A percentile compares a stretch with the other conserved stretches of the same genome.
phyloP scores from a whole-genome alignment of 2,113 vertebrate genomes.

The Semnornis frantzii region DNA sequence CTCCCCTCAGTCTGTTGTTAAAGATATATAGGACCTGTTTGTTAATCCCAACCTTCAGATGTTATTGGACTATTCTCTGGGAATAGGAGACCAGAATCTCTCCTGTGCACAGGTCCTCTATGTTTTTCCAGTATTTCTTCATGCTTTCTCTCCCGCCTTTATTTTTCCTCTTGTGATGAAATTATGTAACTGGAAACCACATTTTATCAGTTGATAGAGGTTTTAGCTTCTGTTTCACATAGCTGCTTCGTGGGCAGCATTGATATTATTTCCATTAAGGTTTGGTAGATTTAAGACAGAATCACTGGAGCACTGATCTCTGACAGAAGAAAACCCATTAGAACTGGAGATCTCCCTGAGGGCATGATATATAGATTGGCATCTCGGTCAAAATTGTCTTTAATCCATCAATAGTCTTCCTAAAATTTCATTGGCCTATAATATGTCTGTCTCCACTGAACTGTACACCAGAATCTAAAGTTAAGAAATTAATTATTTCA shows the following conservation, averaged over 20 bases:
- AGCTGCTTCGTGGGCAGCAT: background rate
- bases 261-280: background rate
- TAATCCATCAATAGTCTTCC: background rate
- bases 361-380: background rate
- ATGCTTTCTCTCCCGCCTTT: background rate
- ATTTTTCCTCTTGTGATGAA: conserved; percentile 5
- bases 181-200: background rate
- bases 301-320: background rate
- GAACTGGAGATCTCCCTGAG: background rate
- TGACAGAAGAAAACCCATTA: background rate
- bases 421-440: background rate
- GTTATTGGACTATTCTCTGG: background rate
- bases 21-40: accelerated
- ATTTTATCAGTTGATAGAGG: background rate
- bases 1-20: background rate
- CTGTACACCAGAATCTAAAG: background rate
- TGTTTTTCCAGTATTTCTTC: background rate
- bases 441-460: background rate
- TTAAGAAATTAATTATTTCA: background rate
- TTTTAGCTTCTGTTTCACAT: background rate
- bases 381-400: background rate
- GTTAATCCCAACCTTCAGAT: background rate
- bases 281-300: background rate
- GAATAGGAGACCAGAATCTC: background rate
- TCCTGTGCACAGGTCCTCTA: background rate